phyloP scores from a whole-genome alignment of 2,888 invertebrate genomes.

The Myopa tessellatipennis region DNA sequence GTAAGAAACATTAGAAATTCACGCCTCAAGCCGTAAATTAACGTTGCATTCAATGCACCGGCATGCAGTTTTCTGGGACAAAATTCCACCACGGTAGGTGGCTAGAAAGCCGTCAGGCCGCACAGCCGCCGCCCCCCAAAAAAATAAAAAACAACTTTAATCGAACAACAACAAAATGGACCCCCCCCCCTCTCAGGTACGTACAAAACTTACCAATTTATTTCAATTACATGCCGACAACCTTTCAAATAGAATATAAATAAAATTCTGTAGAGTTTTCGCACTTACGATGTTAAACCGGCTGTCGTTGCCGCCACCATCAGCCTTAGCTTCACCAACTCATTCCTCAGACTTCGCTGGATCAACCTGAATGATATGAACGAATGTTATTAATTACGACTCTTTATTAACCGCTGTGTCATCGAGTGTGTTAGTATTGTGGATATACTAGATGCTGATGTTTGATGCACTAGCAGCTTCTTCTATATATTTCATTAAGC shows the following conservation, averaged over 20 bases:
- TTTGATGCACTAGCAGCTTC: neutral
- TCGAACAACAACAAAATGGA: neutral
- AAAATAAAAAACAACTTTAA: neutral
- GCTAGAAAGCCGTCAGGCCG: neutral
- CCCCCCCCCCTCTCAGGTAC: neutral
- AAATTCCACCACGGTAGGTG: neutral
- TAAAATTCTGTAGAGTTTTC: slow-evolving; percentile 2
- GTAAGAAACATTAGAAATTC: slow-evolving; percentile 16
- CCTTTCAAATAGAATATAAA: neutral
- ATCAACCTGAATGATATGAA: neutral
- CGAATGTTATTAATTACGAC: slow-evolving; percentile 1
- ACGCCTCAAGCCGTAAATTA: slow-evolving; percentile 16
- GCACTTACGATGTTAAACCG: neutral
- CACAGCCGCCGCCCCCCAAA: neutral
- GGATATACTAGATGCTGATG: neutral
- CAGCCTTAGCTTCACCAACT: too few species aligned
- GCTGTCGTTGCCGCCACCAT: too few species aligned
- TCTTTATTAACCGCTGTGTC: slow-evolving; percentile 2
- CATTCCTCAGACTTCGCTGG: too few species aligned
- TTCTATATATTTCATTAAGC: too few species aligned
- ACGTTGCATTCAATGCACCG: slow-evolving; percentile 9
- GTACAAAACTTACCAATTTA: slow-evolving; percentile 6
- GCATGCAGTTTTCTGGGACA: neutral
- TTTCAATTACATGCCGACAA: slow-evolving; percentile 1
- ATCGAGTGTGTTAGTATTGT: neutral